These are phyloP conservation scores for Punctoribates punctum DNA, from an alignment of 2,888 invertebrate genomes.

Conservation along the genomic window DNA sequence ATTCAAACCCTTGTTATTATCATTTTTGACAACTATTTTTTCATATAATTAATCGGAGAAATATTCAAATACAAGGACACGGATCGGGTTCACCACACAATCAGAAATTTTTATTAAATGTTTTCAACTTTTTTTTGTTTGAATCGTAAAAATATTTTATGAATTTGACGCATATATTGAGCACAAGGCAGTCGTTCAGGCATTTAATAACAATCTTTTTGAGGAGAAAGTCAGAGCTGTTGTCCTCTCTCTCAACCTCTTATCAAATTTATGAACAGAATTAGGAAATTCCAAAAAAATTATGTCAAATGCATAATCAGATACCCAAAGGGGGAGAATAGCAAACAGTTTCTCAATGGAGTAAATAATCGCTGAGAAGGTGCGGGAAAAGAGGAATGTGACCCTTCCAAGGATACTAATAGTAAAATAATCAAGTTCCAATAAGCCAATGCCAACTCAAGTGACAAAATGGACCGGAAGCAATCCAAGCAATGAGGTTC, in stretches of 20 bases:
- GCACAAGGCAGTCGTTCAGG: constrained; percentile 33
- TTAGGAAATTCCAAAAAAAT: not conserved
- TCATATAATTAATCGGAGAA: constrained; percentile 18
- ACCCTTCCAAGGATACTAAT: too few species aligned
- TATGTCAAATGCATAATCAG: not conserved
- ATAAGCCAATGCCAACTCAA: too few species aligned
- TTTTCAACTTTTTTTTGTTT: not conserved
- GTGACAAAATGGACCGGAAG: too few species aligned
- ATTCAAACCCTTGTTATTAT: constrained; percentile 23
- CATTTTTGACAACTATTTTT: constrained; percentile 32
- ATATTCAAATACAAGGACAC: constrained; percentile 34
- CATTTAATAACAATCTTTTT: not conserved
- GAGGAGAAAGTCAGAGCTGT: not conserved
- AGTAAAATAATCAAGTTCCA: too few species aligned
- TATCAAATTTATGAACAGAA: not conserved
- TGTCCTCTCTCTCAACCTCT: constrained; percentile 2
- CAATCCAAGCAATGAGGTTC: too few species aligned
- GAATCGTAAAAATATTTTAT: not conserved
- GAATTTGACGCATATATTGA: constrained; percentile 22
- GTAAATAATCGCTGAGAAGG: too few species aligned
- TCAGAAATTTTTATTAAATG: constrained; percentile 4
- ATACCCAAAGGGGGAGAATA: not conserved
- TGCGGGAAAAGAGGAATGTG: too few species aligned
- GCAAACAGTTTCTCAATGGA: too few species aligned
- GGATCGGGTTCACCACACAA: constrained; percentile 37